Conservation (phyloP, 2,113 vertebrate genomes). For the Marcusenius ussheri region DNA sequence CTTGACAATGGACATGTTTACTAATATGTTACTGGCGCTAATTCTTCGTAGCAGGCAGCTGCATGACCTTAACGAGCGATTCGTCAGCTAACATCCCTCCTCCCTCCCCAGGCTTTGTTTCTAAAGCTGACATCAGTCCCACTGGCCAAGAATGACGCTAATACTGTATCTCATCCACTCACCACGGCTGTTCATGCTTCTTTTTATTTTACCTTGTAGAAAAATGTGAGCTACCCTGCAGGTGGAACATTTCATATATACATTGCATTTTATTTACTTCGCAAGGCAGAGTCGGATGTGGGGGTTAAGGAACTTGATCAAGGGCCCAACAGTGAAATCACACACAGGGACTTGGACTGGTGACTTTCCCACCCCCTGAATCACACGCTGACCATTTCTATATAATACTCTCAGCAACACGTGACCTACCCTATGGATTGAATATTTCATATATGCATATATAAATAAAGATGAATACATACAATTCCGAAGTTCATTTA, state of each 20-base stretch:
- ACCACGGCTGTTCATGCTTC: neutral
- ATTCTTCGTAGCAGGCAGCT: neutral
- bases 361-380: no score
- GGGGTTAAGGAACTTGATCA: no score
- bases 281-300: no score
- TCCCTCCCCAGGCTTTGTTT: no score
- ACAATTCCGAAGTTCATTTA: neutral
- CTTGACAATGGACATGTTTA: neutral
- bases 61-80: neutral
- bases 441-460: neutral
- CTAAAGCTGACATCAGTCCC: neutral
- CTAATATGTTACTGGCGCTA: neutral
- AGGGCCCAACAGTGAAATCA: no score
- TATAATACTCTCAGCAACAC: neutral
- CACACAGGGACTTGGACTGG: no score
- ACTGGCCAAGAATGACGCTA: neutral
- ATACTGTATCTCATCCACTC: neutral
- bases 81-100: neutral
- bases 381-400: no score
- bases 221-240: neutral
- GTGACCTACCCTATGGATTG: neutral
- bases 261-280: neutral
- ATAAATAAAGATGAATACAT: neutral
- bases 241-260: neutral
- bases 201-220: neutral